A percentile compares a stretch with the other conserved stretches of the same genome.
Evolutionary conservation across 1,140 invertebrate genomes (phyloP).

Genomic region (Drosophila mojavensis): DNA sequence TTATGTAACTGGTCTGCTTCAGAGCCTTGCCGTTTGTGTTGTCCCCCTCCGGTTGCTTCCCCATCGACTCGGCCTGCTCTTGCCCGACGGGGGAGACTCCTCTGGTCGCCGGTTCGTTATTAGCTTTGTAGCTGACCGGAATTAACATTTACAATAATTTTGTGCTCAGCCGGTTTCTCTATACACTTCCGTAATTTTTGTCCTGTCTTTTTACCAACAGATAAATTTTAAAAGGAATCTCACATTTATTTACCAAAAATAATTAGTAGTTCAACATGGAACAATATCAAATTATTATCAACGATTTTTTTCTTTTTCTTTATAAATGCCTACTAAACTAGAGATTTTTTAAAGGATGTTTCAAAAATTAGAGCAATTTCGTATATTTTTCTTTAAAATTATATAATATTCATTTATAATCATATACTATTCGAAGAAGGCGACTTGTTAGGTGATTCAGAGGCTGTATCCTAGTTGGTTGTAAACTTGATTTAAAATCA

Average conservation of each 20-base stretch:
- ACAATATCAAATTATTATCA: constrained; percentile 40
- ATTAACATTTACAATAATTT: constrained; percentile 67
- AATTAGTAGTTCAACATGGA: constrained; percentile 39
- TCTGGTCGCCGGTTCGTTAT: constrained; percentile 10
- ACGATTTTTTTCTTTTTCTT: constrained; percentile 3
- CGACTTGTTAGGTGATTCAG: no score
- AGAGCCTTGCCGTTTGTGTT: constrained; percentile 10
- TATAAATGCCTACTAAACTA: constrained; percentile 33
- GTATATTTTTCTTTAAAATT: no score
- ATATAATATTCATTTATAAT: no score
- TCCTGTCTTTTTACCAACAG: constrained; percentile 59
- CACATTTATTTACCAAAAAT: constrained; percentile 59
- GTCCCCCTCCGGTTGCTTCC: constrained; percentile 44
- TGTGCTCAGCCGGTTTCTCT: background rate
- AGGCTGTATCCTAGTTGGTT: no score
- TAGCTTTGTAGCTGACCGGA: constrained; percentile 15
- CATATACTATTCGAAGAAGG: no score
- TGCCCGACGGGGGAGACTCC: constrained; percentile 4
- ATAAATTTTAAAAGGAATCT: constrained; percentile 73
- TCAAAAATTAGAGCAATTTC: background rate
- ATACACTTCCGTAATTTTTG: constrained; percentile 48
- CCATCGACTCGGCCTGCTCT: constrained; percentile 42
- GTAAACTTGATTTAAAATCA: no score
- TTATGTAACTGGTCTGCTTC: constrained; percentile 43
- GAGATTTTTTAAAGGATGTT: background rate